phyloP scores from a whole-genome alignment of 2,888 invertebrate species.

The Lochmaea crataegi region DNA sequence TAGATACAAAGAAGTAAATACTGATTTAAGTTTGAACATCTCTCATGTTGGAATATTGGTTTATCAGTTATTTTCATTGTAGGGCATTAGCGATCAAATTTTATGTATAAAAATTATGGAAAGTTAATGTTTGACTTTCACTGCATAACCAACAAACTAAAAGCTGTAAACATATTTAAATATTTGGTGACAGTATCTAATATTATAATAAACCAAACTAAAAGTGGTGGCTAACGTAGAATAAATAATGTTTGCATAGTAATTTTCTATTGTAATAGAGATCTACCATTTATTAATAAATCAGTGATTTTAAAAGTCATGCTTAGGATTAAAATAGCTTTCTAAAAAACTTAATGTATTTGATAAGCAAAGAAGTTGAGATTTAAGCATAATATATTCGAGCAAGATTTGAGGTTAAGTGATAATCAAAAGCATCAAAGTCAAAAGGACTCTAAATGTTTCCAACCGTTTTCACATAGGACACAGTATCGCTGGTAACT shows the following conservation, averaged over 20 bases:
- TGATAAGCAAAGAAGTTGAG: constrained; percentile 19
- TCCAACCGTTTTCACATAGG: constrained; percentile 88
- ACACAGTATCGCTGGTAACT: constrained; percentile 88
- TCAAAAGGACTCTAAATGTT: constrained; percentile 56
- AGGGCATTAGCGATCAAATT: too few species aligned
- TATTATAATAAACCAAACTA: not conserved
- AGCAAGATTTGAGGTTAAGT: constrained; percentile 55
- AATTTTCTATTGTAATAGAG: not conserved
- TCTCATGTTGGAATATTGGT: too few species aligned
- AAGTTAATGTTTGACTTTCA: not conserved
- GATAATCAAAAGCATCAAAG: constrained; percentile 51
- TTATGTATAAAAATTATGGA: too few species aligned
- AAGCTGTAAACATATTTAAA: not conserved
- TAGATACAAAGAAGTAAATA: too few species aligned
- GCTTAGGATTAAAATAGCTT: constrained; percentile 29
- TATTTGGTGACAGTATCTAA: not conserved
- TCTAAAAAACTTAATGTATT: constrained; percentile 10
- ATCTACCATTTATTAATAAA: constrained; percentile 3
- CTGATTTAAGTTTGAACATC: too few species aligned
- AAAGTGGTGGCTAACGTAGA: not conserved
- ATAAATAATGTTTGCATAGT: not conserved
- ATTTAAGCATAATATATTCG: constrained; percentile 16
- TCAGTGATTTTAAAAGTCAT: too few species aligned
- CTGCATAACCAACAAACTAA: not conserved
- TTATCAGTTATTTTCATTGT: too few species aligned